These are phyloP conservation scores for Magallana gigas DNA, from an alignment of 1,140 invertebrate genomes.

Conservation along the genomic window DNA sequence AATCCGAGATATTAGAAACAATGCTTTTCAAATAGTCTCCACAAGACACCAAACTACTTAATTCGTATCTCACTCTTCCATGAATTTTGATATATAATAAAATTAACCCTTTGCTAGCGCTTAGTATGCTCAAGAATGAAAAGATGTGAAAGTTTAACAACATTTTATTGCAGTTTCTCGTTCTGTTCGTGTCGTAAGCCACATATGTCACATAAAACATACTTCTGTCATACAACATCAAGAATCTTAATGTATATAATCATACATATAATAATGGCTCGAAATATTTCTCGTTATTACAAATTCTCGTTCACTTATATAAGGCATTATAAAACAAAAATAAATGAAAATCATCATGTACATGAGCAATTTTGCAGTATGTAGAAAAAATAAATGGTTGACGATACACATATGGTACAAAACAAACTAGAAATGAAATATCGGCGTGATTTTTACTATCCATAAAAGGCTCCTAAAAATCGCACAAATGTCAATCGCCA, in stretches of 20 bases:
- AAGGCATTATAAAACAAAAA: slow-evolving; percentile 14
- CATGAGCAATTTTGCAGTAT: slow-evolving; percentile 29
- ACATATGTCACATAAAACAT: slow-evolving; percentile 42
- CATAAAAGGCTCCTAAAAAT: background rate
- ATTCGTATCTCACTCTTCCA: too few species aligned
- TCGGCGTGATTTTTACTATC: background rate
- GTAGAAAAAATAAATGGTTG: background rate
- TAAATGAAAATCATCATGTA: slow-evolving; percentile 15
- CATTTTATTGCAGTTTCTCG: slow-evolving; percentile 53
- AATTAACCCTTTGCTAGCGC: too few species aligned
- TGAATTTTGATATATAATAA: too few species aligned
- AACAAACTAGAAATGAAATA: slow-evolving; percentile 2
- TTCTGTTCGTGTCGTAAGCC: slow-evolving; percentile 41
- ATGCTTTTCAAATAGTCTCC: too few species aligned
- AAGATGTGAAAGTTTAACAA: slow-evolving; percentile 4
- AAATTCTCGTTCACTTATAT: slow-evolving; percentile 36
- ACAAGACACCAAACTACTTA: too few species aligned
- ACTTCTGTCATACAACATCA: slow-evolving; percentile 44
- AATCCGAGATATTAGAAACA: too few species aligned
- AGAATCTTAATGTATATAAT: slow-evolving; percentile 2
- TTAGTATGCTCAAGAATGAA: too few species aligned
- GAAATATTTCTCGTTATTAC: slow-evolving; percentile 25
- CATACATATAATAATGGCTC: slow-evolving; percentile 22
- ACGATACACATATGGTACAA: background rate
- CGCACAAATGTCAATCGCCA: background rate